A percentile compares a stretch with the other conserved stretches of the same genome.
phyloP scores from a whole-genome alignment of 2,888 invertebrate species.

The Phyllotreta cruciferae region DNA sequence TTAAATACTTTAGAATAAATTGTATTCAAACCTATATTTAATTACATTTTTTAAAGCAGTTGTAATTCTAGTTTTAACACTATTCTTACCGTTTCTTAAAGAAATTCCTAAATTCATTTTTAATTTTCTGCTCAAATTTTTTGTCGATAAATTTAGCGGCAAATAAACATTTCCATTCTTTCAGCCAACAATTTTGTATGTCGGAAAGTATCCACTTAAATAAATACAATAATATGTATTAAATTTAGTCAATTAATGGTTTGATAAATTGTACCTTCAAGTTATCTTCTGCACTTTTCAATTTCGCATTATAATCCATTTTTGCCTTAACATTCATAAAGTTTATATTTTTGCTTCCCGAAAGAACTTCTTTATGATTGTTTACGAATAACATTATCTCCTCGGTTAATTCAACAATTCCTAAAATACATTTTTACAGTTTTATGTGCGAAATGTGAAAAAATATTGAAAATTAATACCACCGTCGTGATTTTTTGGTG shows the following conservation, averaged over 20 bases:
- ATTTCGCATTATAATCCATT: slow-evolving; percentile 41
- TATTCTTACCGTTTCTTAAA: slow-evolving; percentile 26
- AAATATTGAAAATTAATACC: slow-evolving; percentile 25
- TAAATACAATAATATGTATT: slow-evolving; percentile 19
- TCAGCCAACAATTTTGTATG: slow-evolving; percentile 69
- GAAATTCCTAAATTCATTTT: slow-evolving; percentile 56
- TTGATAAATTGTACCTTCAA: slow-evolving; percentile 40
- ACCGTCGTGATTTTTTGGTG: slow-evolving; percentile 44
- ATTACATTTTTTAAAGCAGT: no score
- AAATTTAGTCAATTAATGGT: no score
- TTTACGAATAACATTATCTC: slow-evolving; percentile 50
- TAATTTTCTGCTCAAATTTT: slow-evolving; percentile 59
- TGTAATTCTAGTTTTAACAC: not conserved
- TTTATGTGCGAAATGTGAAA: no score
- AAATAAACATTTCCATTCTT: slow-evolving; percentile 69
- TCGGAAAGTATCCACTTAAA: slow-evolving; percentile 66
- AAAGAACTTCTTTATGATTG: slow-evolving; percentile 45
- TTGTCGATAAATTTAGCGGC: slow-evolving; percentile 66
- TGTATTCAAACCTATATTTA: no score
- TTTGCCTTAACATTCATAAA: slow-evolving; percentile 45
- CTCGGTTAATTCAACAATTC: slow-evolving; percentile 41
- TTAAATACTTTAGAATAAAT: no score
- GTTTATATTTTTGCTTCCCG: slow-evolving; percentile 30
- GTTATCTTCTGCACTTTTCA: slow-evolving; percentile 41
- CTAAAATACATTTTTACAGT: slow-evolving; percentile 32